A percentile compares a stretch with the other conserved stretches of the same genome.
phyloP scores from a whole-genome alignment of 1,140 invertebrate genomes.

The Lepidotrigona ventralis region DNA sequence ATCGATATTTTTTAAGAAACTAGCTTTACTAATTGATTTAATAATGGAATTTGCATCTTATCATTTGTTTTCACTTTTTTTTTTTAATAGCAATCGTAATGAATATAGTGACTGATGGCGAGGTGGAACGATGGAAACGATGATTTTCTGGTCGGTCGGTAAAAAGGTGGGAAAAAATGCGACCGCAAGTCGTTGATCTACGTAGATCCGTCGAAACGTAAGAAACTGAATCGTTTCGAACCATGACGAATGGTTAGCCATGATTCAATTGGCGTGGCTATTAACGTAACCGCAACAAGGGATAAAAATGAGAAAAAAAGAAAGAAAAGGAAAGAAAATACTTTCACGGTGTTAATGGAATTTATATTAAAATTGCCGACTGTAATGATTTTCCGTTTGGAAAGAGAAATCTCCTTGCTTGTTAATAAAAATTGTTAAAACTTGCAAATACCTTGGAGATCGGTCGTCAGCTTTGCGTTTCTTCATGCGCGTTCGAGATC shows the following conservation, averaged over 20 bases:
- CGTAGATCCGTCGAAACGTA: conserved; percentile 12
- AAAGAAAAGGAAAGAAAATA: neutral
- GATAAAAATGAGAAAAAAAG: neutral
- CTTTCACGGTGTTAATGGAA: neutral
- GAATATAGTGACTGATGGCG: neutral
- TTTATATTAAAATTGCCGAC: neutral
- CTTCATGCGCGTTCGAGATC: neutral
- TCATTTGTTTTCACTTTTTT: neutral
- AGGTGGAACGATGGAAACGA: neutral
- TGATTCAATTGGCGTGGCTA: conserved; percentile 23
- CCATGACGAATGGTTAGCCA: conserved; percentile 7
- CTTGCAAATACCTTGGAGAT: neutral
- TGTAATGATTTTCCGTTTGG: neutral
- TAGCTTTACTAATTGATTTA: neutral
- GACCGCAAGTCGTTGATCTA: conserved; percentile 35
- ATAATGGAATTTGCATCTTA: neutral
- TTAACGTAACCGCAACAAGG: conserved; percentile 19
- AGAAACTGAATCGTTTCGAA: conserved; percentile 35
- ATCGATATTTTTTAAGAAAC: neutral
- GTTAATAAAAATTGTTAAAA: neutral
- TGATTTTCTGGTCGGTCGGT: conserved; percentile 16
- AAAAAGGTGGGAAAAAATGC: conserved; percentile 33
- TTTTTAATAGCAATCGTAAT: neutral
- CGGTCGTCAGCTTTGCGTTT: neutral
- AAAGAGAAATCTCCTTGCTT: neutral